A percentile compares a stretch with the other conserved stretches of the same genome.
These are phyloP conservation scores for Pedicia rivosa DNA, from an alignment of 2,888 invertebrate genomes.

Conservation along the genomic window DNA sequence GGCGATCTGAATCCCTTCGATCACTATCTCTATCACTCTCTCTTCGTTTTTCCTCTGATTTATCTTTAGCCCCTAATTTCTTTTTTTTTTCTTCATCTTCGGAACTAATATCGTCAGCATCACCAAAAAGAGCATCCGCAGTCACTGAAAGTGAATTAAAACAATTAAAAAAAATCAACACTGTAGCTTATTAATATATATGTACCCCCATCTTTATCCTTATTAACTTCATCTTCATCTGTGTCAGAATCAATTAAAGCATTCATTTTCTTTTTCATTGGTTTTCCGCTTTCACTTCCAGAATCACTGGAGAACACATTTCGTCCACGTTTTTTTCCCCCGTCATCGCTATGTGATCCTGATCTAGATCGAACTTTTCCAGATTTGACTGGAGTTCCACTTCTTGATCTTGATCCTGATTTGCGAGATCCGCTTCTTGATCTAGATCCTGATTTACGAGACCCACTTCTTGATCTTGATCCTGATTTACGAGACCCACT, in stretches of 20 bases:
- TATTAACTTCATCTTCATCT: conserved; percentile 37
- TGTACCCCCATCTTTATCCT: conserved; percentile 15
- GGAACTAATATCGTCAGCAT: conserved; percentile 83
- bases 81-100: conserved; percentile 58
- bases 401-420: conserved; percentile 12
- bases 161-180: no score
- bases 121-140: conserved; percentile 79
- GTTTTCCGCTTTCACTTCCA: conserved; percentile 27
- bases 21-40: conserved; percentile 15
- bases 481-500: no score
- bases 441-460: conserved; percentile 15
- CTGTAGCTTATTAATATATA: no score
- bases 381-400: neutral
- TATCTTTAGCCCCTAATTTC: conserved; percentile 16
- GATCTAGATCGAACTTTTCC: conserved; percentile 24
- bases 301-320: conserved; percentile 36
- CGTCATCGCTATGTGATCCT: conserved; percentile 24
- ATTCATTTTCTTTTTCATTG: conserved; percentile 35
- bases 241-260: conserved; percentile 49
- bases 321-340: conserved; percentile 24
- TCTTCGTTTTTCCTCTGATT: conserved; percentile 15
- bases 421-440: conserved; percentile 13
- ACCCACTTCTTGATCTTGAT: conserved; percentile 11
- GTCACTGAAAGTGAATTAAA: no score
- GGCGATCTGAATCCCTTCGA: conserved; percentile 18